Percentiles rank a stretch among this genome's conserved stretches.
phyloP scores from a whole-genome alignment of 1,140 invertebrate genomes.

The Daktulosphaira vitifoliae region DNA sequence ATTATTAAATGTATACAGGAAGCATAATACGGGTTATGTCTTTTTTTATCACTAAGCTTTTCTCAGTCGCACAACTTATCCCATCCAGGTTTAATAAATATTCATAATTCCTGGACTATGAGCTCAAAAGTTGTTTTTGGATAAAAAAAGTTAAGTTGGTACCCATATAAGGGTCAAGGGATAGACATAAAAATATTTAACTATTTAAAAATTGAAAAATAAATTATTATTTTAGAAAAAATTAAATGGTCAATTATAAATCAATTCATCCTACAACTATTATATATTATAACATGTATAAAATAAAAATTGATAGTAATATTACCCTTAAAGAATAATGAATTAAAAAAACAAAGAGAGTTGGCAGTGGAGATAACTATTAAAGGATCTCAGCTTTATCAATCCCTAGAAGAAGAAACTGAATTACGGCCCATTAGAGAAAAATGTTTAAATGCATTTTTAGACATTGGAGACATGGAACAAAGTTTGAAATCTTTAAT shows the following conservation, averaged over 20 bases:
- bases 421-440: conserved; percentile 43
- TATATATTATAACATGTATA: too few relatives aligned
- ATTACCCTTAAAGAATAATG: conserved; percentile 56
- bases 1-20: too few relatives aligned
- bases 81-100: too few relatives aligned
- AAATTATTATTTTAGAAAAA: not conserved
- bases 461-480: conserved; percentile 79
- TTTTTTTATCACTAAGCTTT: too few relatives aligned
- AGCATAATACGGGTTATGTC: too few relatives aligned
- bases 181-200: too few relatives aligned
- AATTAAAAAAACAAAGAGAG: conserved; percentile 77
- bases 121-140: too few relatives aligned
- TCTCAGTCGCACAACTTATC: too few relatives aligned
- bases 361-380: conserved; percentile 83
- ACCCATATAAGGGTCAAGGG: too few relatives aligned
- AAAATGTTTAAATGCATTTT: conserved; percentile 59
- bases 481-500: conserved; percentile 60
- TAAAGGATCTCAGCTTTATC: conserved; percentile 71
- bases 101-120: too few relatives aligned
- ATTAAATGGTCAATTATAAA: not conserved
- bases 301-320: conserved; percentile 25
- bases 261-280: too few relatives aligned
- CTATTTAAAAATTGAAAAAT: not conserved
- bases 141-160: too few relatives aligned
- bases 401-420: conserved; percentile 19